Base-by-base conservation (phyloP, 2,888 invertebrate species). In the Harpalus rubripes region DNA sequence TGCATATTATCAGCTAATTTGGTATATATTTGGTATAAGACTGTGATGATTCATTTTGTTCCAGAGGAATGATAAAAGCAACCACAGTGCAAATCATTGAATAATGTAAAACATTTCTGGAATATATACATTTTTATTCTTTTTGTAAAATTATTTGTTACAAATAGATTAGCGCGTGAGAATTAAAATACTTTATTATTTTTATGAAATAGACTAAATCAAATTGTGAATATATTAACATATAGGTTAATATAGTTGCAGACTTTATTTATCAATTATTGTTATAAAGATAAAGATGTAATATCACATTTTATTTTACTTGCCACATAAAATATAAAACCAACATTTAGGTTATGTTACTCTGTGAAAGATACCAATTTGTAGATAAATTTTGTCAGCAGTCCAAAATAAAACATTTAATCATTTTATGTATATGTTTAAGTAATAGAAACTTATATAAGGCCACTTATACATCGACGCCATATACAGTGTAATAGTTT, bases 11-110 rank as follows among this genome's bases (percentile, higher is more conserved):
- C 32, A 32, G 32, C 32, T 32, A 32, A 32, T 32, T 1, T 32
- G 32, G 32, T 32, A 32, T 32, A 32, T 32, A 32, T 78, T 26
- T 12, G 26, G 78, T 78, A 10, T 76, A 22, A 18, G 26, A 78
- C 58, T 78, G 78, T 78, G 78, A 76, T 76, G 76, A 78, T 16
- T 78, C 12, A 56, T 56, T 52, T 8, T 78, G 18, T 52, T 52
- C 10, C 76, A 32, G 56, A 26, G 26, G 12, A 18, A 74, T 39
- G n/a, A 74, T 16, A 52, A 44, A 56, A 58, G 56, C 72, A 78
- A 56, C 78, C 26, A 58, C 78, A 78, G 78, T 78, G 78, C 78
- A 78, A 78, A 58, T 58, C 15, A 44, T n/a, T 72, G 72, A 16
- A 41, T 76, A 18, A 76, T 76, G 44, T 76, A 76, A 76, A 56